Conservation (phyloP, 1,140 invertebrate genomes). For the Pentalonia nigronervosa region DNA sequence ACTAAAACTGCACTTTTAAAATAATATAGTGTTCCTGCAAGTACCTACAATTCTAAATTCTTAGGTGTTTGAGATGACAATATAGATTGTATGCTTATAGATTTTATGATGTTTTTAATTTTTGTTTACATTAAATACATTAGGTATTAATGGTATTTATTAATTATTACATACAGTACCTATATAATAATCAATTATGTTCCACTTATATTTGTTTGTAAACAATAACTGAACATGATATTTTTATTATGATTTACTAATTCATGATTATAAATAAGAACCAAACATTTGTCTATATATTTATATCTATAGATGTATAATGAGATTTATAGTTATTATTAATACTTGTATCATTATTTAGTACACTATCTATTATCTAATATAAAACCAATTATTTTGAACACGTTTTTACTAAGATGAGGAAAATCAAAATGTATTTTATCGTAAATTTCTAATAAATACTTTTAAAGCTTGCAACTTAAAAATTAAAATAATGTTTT, state of each 20-base stretch:
- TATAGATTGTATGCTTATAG: too few species aligned
- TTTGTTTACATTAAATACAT: not conserved
- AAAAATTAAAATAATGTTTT: not conserved
- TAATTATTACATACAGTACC: constrained; percentile 12
- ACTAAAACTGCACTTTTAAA: not conserved
- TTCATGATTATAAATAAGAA: not conserved
- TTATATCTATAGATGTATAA: not conserved
- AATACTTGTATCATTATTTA: not conserved
- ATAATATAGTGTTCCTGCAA: too few species aligned
- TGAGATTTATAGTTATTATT: not conserved
- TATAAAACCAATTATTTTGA: not conserved
- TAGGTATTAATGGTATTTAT: not conserved
- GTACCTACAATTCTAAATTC: not conserved
- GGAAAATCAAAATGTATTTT: not conserved
- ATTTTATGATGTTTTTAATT: not conserved
- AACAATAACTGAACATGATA: not conserved
- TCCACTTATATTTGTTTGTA: constrained; percentile 26
- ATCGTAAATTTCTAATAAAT: not conserved
- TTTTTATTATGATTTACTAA: constrained; percentile 31
- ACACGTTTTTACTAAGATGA: not conserved
- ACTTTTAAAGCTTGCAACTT: too few species aligned
- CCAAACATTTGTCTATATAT: not conserved
- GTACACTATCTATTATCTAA: not conserved
- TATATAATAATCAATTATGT: not conserved
- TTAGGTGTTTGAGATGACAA: not conserved